Percentiles rank a stretch among this genome's conserved stretches.
Evolutionary conservation across 2,797 vertebrate genomes (phyloP).

Genomic region (Sandelia bainsii): DNA sequence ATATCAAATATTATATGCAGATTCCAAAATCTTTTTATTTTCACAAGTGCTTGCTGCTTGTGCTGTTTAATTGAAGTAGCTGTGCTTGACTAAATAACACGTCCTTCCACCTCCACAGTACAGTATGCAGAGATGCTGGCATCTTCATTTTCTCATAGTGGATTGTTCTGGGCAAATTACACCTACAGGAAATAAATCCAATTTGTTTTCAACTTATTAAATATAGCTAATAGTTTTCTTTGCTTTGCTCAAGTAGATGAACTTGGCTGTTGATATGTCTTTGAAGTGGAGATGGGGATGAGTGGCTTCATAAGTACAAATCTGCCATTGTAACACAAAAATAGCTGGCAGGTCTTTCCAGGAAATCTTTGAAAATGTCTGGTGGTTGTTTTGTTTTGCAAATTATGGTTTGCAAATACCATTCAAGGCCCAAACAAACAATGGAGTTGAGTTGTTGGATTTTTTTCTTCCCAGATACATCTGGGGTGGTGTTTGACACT

Average conservation of each 20-base stretch:
- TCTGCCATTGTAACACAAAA: not conserved
- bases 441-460: conserved; percentile 1
- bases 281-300: not conserved
- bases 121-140: not conserved
- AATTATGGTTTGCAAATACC: conserved; percentile 76
- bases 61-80: conserved; percentile 22
- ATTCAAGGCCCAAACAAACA: conserved; percentile 14
- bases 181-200: not conserved
- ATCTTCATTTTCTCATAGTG: not conserved
- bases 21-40: conserved; percentile 17
- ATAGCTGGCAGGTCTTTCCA: not conserved
- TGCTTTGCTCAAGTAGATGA: not conserved
- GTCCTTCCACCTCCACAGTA: conserved; percentile 10
- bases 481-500: conserved; percentile 95
- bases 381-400: conserved; percentile 77
- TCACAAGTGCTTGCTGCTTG: not conserved
- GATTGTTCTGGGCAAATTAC: not conserved
- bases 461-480: conserved; percentile 84
- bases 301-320: conserved; percentile 2
- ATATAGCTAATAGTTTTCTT: not conserved
- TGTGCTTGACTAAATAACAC: conserved; percentile 20
- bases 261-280: not conserved
- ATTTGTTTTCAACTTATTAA: not conserved
- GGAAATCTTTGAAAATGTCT: conserved; percentile 39
- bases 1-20: conserved; percentile 34